Evolutionary conservation across 2,113 vertebrate species (phyloP).

Genomic region (Hemiscyllium ocellatum): DNA sequence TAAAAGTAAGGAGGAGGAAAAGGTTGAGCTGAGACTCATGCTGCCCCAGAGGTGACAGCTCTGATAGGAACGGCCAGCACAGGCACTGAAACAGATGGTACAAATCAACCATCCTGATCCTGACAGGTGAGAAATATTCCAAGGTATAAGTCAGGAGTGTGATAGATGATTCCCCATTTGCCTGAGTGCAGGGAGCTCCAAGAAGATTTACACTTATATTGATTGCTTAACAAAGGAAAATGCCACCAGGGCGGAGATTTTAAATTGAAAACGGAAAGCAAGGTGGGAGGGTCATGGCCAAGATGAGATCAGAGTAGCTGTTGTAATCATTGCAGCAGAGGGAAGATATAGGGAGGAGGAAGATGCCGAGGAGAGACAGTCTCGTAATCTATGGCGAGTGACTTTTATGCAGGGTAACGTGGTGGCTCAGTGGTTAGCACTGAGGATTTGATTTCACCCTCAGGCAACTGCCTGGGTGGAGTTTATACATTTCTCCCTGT

Average conservation of each 20-base stretch:
- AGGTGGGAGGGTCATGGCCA: too few relatives aligned
- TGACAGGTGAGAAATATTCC: too few relatives aligned
- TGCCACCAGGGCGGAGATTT: neutral
- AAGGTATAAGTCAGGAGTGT: too few relatives aligned
- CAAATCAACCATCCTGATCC: neutral
- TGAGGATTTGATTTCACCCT: too few relatives aligned
- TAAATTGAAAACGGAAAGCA: too few relatives aligned
- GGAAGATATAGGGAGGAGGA: neutral
- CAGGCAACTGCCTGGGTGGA: too few relatives aligned
- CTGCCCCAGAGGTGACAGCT: neutral
- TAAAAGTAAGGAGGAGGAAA: neutral
- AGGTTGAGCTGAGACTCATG: neutral
- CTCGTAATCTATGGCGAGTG: neutral
- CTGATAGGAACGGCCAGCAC: neutral
- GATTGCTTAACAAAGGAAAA: neutral
- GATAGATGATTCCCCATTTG: too few relatives aligned
- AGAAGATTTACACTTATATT: neutral
- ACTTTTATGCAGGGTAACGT: too few relatives aligned
- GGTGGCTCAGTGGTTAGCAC: too few relatives aligned
- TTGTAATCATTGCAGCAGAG: neutral
- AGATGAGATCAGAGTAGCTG: neutral
- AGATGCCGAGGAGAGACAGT: neutral
- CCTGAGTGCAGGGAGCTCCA: too few relatives aligned
- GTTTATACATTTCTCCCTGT: too few relatives aligned
- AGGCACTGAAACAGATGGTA: neutral